phyloP scores from a whole-genome alignment of 2,797 vertebrate species.

The Myotis vivesi region DNA sequence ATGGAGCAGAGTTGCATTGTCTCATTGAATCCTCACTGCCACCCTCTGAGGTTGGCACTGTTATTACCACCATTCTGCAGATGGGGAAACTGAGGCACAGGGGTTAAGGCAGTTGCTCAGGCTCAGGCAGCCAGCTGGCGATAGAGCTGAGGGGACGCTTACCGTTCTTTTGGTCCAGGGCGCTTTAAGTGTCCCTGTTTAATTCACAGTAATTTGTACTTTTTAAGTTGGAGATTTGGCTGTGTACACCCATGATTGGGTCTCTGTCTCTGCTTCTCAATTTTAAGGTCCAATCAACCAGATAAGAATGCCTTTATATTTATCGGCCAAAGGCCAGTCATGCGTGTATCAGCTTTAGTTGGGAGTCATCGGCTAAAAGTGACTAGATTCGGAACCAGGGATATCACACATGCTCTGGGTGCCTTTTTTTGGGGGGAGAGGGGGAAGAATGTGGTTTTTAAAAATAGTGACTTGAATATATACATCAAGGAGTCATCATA shows the following conservation, averaged over 20 bases:
- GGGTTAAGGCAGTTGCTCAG: background rate
- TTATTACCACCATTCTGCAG: background rate
- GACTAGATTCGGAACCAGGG: conserved; percentile 3
- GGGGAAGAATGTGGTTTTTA: background rate
- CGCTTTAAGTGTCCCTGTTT: background rate
- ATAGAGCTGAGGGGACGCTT: background rate
- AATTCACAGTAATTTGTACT: background rate
- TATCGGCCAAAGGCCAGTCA: background rate
- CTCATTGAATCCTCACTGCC: background rate
- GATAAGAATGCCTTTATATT: conserved; percentile 34
- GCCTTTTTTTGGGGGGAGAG: background rate
- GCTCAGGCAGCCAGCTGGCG: background rate
- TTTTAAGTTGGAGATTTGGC: background rate
- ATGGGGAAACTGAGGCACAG: background rate
- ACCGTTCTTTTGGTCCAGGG: background rate
- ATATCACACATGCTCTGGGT: background rate
- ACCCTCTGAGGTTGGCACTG: background rate
- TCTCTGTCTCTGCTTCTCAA: background rate
- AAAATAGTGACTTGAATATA: conserved; percentile 13
- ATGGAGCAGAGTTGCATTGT: fast-evolving
- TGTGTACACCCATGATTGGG: background rate
- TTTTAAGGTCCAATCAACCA: background rate
- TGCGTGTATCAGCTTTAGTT: background rate
- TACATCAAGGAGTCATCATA: background rate
- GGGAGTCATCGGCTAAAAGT: conserved; percentile 45